Conservation (phyloP, 2,113 vertebrate species). For the Odocoileus hemionus region DNA sequence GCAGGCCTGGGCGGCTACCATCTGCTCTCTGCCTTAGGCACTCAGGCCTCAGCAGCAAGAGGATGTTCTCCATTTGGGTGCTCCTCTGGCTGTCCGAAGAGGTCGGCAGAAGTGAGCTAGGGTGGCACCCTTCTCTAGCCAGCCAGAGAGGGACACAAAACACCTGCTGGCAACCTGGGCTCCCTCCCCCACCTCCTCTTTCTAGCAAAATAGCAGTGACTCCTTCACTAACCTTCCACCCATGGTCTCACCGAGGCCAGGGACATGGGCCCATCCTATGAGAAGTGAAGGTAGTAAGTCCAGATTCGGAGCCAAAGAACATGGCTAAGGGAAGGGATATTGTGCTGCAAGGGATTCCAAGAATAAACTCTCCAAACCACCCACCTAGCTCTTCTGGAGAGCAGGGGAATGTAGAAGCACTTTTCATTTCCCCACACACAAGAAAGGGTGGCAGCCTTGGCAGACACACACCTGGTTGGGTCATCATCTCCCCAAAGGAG, state of each 20-base stretch:
- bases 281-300: not conserved
- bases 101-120: not conserved
- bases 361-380: not conserved
- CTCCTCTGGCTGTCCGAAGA: not conserved
- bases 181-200: not conserved
- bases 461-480: not conserved
- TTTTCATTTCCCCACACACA: not conserved
- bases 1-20: not conserved
- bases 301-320: not conserved
- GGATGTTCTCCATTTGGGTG: not conserved
- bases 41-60: not conserved
- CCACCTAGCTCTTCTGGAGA: not conserved
- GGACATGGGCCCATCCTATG: not conserved
- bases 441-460: not conserved
- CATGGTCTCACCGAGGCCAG: not conserved
- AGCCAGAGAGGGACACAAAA: not conserved
- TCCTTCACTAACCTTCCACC: not conserved
- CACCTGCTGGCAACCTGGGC: not conserved
- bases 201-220: not conserved
- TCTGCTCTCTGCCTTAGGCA: not conserved
- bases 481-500: not conserved
- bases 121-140: not conserved
- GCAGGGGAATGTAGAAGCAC: not conserved
- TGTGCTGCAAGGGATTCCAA: not conserved
- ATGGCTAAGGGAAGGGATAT: not conserved